Percentiles rank a stretch among this genome's conserved stretches.
These are phyloP conservation scores for Dysidea cf. avara DNA, from an alignment of 37 sponge, comb jelly and placozoan genomes.

Conservation along the genomic window DNA sequence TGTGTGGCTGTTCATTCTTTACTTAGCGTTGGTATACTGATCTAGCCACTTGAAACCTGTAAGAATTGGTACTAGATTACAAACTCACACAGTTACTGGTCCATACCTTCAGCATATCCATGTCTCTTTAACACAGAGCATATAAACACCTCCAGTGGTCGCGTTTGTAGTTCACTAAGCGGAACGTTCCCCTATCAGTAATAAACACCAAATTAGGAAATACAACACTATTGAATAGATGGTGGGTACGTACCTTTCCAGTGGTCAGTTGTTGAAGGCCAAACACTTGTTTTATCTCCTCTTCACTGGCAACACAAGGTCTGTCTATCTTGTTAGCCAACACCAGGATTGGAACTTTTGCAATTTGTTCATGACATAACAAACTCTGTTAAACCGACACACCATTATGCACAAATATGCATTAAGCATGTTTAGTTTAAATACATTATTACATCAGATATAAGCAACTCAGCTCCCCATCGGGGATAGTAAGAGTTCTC, in stretches of 20 bases:
- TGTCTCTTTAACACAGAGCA: constrained; percentile 89
- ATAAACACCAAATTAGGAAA: no score
- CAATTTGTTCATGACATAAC: constrained; percentile 82
- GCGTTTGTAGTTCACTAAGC: constrained; percentile 74
- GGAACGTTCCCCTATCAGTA: constrained; percentile 86
- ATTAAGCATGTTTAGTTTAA: no score
- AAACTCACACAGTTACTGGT: no score
- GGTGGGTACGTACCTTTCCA: constrained; percentile 74
- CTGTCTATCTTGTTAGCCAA: constrained; percentile 96
- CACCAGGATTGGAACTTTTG: constrained; percentile 80
- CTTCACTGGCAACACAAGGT: constrained; percentile 84
- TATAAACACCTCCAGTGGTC: constrained; percentile 96
- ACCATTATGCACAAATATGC: no score
- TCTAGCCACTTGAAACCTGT: no score
- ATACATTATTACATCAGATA: no score
- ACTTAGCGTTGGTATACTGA: no score
- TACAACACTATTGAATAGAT: neutral
- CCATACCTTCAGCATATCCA: constrained; percentile 95
- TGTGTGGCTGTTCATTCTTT: no score
- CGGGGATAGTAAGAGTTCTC: no score
- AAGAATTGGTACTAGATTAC: no score
- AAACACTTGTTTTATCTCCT: constrained; percentile 75
- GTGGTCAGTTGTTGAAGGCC: constrained; percentile 81
- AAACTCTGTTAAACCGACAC: constrained; percentile 54
- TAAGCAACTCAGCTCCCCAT: no score